Evolutionary conservation across 53 echinoderm and acorn worm genomes (phyloP).

Genomic region (Pentamera pediparva): DNA sequence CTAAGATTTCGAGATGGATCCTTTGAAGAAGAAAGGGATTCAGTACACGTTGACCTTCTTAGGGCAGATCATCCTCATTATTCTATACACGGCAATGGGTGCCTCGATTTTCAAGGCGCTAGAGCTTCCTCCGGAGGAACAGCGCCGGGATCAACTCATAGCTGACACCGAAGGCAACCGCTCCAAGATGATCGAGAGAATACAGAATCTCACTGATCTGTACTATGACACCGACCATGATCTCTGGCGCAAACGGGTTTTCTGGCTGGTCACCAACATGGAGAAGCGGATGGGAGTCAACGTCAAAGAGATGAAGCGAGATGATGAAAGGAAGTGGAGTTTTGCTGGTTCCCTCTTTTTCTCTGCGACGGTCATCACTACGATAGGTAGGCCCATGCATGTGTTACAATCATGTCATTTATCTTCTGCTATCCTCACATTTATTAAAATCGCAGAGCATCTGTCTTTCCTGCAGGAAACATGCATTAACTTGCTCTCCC

Average conservation of each 20-base stretch:
- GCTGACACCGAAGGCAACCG: neutral
- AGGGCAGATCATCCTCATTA: slow-evolving; percentile 52
- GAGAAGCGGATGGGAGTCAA: slow-evolving; percentile 1
- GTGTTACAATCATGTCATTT: too few relatives aligned
- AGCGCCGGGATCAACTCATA: neutral
- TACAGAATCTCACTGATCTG: neutral
- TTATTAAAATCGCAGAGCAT: too few relatives aligned
- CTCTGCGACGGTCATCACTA: slow-evolving; percentile 84
- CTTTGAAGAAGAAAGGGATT: slow-evolving; percentile 6
- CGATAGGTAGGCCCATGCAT: too few relatives aligned
- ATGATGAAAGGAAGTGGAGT: slow-evolving; percentile 64
- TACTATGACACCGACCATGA: neutral
- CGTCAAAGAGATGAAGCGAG: slow-evolving; percentile 21
- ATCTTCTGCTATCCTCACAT: too few relatives aligned
- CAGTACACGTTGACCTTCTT: slow-evolving; percentile 58
- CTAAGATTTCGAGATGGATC: too few relatives aligned
- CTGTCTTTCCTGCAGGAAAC: too few relatives aligned
- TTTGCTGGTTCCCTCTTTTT: slow-evolving; percentile 76
- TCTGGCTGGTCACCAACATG: slow-evolving; percentile 10
- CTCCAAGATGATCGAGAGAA: neutral
- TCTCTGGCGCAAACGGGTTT: neutral
- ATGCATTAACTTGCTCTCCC: too few relatives aligned
- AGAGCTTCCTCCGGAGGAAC: slow-evolving; percentile 57
- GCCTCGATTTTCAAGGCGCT: slow-evolving; percentile 63
- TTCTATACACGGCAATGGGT: slow-evolving; percentile 70